Evolutionary conservation across 2,113 vertebrate species (phyloP), one percentile per base, ranked within the genome.

Genomic region (Corydoras maculifer): DNA sequence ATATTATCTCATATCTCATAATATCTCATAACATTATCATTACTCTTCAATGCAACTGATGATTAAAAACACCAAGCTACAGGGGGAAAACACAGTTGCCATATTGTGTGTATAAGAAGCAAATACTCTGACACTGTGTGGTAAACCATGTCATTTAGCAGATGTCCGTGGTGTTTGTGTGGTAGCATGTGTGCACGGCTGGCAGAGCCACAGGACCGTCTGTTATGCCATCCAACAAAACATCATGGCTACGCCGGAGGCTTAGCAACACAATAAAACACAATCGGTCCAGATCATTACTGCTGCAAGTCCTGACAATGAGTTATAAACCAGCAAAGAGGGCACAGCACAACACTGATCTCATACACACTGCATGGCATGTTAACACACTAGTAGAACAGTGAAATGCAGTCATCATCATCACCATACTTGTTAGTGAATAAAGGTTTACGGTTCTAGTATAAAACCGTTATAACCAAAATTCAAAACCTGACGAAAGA

Each of bases 141-240:
- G 9, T 13, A 31, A 57, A 29, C 14, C 5, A 32, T 12, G 8
- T 48, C 18, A 48, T 51, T n/a, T 15, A n/a, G 48, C 68, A 32
- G 14, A 18, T 70, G 49, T 43, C 29, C 12, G 2, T 54, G 49
- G 4, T 35, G 58, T 61, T 60, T 7, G 35, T 60, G 35, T 59
- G 35, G 10, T 4, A 11, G 57, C 53, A 48, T 10, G 43, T 60
- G 48, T 64, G 6, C 51, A 53, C n/a, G 15, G 15, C n/a, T 43
- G 35, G 43, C 49, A 14, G 15, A n/a, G 43, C 32, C 64, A 72
- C 15, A 63, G 55, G 25, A 53, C 65, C 15, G 43, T 51, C 53
- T 72, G 64, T 55, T 68, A 63, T 62, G 35, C 68, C 65, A 73
- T 77, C 75, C 61, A 60, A 68, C 62, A 58, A 62, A 68, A 51